A percentile compares a stretch with the other conserved stretches of the same genome.
These are phyloP conservation scores for Rhea americana DNA, from an alignment of 2,113 vertebrate species.

Conservation along the genomic window DNA sequence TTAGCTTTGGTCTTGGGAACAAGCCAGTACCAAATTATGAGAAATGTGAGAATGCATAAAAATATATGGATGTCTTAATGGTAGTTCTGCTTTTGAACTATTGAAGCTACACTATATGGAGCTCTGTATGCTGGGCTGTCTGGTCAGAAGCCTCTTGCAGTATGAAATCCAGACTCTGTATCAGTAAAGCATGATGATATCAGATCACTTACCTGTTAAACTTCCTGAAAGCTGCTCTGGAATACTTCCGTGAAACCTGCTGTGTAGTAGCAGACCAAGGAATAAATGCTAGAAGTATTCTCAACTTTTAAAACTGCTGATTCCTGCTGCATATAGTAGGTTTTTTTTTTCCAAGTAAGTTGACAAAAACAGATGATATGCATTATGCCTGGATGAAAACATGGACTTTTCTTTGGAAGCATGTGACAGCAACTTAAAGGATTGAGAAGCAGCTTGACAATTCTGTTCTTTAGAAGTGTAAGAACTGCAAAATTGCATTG, in stretches of 20 bases:
- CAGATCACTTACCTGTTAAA: neutral
- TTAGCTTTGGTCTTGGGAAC: neutral
- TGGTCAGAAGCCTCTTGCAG: neutral
- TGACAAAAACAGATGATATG: neutral
- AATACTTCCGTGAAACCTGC: neutral
- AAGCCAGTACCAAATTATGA: neutral
- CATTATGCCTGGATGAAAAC: neutral
- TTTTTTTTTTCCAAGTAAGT: neutral
- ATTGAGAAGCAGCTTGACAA: neutral
- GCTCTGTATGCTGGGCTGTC: neutral
- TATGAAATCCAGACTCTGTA: neutral
- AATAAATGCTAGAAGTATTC: neutral
- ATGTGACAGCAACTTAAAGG: no score
- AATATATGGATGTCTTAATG: neutral
- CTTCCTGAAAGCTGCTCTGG: neutral
- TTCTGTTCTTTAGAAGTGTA: neutral
- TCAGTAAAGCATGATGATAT: neutral
- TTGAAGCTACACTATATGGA: neutral
- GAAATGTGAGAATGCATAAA: neutral
- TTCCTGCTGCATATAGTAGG: neutral
- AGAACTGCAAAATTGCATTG: neutral
- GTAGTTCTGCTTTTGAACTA: neutral
- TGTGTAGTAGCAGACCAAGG: neutral
- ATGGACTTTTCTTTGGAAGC: neutral
- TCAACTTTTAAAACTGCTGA: accelerated